phyloP scores from a whole-genome alignment of 1,140 invertebrate genomes.

The Caenorhabditis brenneri region DNA sequence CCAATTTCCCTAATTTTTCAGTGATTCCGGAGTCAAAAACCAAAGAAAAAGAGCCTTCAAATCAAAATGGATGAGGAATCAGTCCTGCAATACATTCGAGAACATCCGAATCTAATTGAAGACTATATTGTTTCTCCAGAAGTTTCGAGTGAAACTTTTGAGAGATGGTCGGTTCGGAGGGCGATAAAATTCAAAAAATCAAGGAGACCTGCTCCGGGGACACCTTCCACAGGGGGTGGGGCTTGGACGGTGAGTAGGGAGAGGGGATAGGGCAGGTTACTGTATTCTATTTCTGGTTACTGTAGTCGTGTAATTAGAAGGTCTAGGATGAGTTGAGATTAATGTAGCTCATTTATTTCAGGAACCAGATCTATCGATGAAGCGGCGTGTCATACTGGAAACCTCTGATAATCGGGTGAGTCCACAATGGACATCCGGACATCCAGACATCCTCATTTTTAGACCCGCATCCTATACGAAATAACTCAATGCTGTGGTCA shows the following conservation, averaged over 20 bases:
- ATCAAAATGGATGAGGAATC: constrained; percentile 51
- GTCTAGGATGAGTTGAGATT: too few species aligned
- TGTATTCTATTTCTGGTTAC: too few species aligned
- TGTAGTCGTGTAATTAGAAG: too few species aligned
- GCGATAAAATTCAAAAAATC: constrained; percentile 19
- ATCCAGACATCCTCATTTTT: background rate
- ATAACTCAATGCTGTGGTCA: constrained; percentile 62
- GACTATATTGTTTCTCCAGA: constrained; percentile 57
- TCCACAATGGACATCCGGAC: background rate
- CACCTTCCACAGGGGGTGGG: background rate
- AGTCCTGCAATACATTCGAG: constrained; percentile 59
- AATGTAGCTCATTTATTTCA: too few species aligned
- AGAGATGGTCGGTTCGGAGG: constrained; percentile 57
- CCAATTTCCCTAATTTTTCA: too few species aligned
- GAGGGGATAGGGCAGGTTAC: too few species aligned
- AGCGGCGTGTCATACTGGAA: constrained; percentile 5
- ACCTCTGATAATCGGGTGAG: constrained; percentile 21
- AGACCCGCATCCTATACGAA: constrained; percentile 62
- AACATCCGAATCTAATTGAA: constrained; percentile 62
- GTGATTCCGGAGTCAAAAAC: too few species aligned
- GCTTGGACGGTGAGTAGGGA: background rate
- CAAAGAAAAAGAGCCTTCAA: background rate
- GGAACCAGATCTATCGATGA: background rate
- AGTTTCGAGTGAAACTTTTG: constrained; percentile 62
- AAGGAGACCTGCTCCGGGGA: background rate